phyloP scores from a whole-genome alignment of 2,113 vertebrate genomes.

The Poeciliopsis retropinna region DNA sequence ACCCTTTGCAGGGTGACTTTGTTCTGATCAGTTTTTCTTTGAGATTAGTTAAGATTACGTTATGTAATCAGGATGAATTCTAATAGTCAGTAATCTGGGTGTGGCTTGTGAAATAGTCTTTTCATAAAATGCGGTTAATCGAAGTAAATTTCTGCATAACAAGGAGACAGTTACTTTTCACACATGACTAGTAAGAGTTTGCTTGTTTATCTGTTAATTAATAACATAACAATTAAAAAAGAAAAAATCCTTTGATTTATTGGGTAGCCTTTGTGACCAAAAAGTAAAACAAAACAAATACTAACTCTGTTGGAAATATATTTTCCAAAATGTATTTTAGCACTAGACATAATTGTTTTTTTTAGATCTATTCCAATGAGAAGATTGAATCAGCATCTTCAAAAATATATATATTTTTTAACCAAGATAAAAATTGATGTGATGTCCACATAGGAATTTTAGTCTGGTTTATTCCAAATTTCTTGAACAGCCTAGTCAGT shows the following conservation, averaged over 20 bases:
- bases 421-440: neutral
- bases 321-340: neutral
- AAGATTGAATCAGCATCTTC: too few relatives aligned
- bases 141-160: too few relatives aligned
- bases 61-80: too few relatives aligned
- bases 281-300: too few relatives aligned
- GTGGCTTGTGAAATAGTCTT: too few relatives aligned
- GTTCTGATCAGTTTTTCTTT: too few relatives aligned
- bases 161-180: neutral
- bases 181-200: neutral
- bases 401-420: too few relatives aligned
- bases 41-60: too few relatives aligned
- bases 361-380: neutral
- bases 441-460: neutral
- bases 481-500: neutral
- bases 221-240: neutral
- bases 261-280: neutral
- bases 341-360: too few relatives aligned
- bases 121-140: too few relatives aligned
- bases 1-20: too few relatives aligned
- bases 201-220: neutral
- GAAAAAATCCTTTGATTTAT: neutral
- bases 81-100: too few relatives aligned
- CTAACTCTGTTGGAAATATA: neutral
- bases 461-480: neutral